Percentiles rank a stretch among this genome's conserved stretches.
Conservation (phyloP, 2,797 vertebrate genomes). For the Rhynchotus rufescens region DNA sequence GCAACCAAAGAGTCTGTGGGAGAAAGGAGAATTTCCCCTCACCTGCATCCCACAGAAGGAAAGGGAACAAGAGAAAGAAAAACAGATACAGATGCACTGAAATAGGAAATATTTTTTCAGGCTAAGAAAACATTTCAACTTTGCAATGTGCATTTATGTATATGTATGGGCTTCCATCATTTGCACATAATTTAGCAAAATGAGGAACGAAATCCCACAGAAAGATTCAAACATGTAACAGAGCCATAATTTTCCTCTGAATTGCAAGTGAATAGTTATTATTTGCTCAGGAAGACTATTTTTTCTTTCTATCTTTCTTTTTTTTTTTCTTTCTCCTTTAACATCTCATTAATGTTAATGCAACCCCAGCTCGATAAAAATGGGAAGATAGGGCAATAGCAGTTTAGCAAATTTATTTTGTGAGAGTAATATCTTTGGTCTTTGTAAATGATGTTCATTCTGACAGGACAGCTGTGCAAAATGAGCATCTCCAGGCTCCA, state of each 20-base stretch:
- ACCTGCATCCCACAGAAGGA: neutral
- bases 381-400: conserved; percentile 34
- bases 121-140: conserved; percentile 69
- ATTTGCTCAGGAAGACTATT: conserved; percentile 43
- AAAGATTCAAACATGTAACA: conserved; percentile 30
- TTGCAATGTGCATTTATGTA: conserved; percentile 31
- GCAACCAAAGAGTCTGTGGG: neutral
- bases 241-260: conserved; percentile 43
- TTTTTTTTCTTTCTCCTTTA: neutral
- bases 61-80: conserved; percentile 30
- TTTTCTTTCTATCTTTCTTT: neutral
- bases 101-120: conserved; percentile 71
- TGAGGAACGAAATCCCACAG: conserved; percentile 8
- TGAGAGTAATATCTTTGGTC: conserved; percentile 18
- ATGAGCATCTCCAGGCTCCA: conserved; percentile 5
- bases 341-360: conserved; percentile 69
- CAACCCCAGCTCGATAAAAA: conserved; percentile 34
- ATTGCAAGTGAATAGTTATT: conserved; percentile 41
- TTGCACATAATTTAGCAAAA: conserved; percentile 52
- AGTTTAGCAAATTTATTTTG: conserved; percentile 57
- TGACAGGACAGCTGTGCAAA: neutral
- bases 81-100: conserved; percentile 20
- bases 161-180: conserved; percentile 43
- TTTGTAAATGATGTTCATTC: conserved; percentile 12
- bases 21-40: neutral